Conservation (phyloP, 2,113 vertebrate genomes). For the Brachyhypopomus gauderio region DNA sequence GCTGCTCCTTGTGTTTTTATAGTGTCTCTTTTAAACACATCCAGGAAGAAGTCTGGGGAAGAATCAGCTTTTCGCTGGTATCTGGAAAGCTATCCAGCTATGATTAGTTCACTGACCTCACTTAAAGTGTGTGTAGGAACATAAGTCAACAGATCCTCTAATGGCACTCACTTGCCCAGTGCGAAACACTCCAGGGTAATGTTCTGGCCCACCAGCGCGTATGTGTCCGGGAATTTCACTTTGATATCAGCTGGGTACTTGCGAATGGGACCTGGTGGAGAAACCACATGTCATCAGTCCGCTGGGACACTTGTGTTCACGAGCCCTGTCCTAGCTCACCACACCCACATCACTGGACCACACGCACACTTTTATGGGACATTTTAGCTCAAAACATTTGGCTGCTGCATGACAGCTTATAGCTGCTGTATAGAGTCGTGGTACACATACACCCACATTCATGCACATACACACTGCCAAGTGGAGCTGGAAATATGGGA, state of each 20-base stretch:
- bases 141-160: constrained; percentile 29
- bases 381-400: constrained; percentile 22
- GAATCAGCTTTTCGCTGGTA: background rate
- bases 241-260: constrained; percentile 94
- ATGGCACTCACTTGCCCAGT: constrained; percentile 91
- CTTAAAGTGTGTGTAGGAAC: background rate
- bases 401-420: constrained; percentile 5
- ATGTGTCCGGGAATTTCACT: constrained; percentile 87
- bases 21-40: no score
- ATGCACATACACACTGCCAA: background rate
- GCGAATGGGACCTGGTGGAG: constrained; percentile 77
- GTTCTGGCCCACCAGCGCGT: constrained; percentile 87
- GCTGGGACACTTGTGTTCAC: constrained; percentile 27
- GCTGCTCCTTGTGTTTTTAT: no score
- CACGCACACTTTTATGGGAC: background rate
- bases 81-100: no score
- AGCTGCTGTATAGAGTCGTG: background rate
- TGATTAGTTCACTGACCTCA: no score
- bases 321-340: background rate
- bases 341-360: background rate
- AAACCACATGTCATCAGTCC: constrained; percentile 39
- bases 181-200: constrained; percentile 96
- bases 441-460: constrained; percentile 5
- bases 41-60: background rate
- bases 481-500: background rate